A percentile compares a stretch with the other conserved stretches of the same genome.
phyloP scores from a whole-genome alignment of 2,888 invertebrate genomes.

The Tetragonisca angustula region DNA sequence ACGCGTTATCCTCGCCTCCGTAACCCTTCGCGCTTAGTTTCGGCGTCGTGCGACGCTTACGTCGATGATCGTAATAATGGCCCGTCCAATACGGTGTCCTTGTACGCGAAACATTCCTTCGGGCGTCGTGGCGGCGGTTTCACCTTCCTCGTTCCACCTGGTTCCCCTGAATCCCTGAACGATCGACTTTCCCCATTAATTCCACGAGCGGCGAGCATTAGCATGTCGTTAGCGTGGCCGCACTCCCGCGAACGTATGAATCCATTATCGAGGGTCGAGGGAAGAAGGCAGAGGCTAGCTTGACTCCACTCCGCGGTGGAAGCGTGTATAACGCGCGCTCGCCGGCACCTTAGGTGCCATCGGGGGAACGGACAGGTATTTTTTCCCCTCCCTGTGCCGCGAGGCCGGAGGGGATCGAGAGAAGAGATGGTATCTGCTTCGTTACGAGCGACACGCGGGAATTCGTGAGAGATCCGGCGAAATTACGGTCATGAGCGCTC shows the following conservation, averaged over 20 bases:
- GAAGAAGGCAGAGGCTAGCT: not conserved
- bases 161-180: constrained; percentile 29
- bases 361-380: constrained; percentile 44
- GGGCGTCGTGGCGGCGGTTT: constrained; percentile 2
- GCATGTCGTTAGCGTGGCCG: constrained; percentile 71
- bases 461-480: constrained; percentile 50
- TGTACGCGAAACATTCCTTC: constrained; percentile 23
- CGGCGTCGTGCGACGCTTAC: constrained; percentile 23
- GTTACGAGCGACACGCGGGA: constrained; percentile 64
- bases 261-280: constrained; percentile 59
- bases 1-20: not conserved
- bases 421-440: constrained; percentile 63
- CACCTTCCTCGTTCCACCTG: constrained; percentile 32
- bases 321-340: constrained; percentile 41
- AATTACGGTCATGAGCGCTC: constrained; percentile 62
- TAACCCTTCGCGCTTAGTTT: constrained; percentile 4
- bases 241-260: constrained; percentile 64
- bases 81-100: constrained; percentile 8
- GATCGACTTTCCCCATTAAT: constrained; percentile 70
- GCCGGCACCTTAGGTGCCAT: constrained; percentile 62
- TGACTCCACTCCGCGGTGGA: constrained; percentile 19
- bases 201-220: constrained; percentile 69
- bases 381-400: not conserved
- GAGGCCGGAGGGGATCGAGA: constrained; percentile 37
- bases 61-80: constrained; percentile 37